phyloP scores from a whole-genome alignment of 2,888 invertebrate species.

The Tuta absoluta region DNA sequence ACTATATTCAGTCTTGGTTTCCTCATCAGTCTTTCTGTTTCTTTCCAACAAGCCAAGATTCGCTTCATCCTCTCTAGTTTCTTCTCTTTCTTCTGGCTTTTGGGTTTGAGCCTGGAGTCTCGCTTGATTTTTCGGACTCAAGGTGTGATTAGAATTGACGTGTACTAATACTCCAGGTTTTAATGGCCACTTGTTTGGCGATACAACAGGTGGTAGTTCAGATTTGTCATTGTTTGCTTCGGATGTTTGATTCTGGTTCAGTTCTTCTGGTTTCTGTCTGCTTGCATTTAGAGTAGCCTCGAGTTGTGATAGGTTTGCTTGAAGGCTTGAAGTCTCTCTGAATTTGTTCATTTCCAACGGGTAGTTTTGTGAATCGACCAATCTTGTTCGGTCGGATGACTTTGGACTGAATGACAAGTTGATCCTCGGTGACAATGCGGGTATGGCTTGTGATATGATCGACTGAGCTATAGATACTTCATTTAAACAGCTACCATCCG shows the following conservation, averaged over 20 bases:
- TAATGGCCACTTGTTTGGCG: constrained; percentile 90
- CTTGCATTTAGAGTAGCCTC: constrained; percentile 55
- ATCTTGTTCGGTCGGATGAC: constrained; percentile 72
- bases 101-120: constrained; percentile 52
- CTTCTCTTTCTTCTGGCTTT: constrained; percentile 47
- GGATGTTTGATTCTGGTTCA: constrained; percentile 49
- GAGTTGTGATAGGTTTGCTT: constrained; percentile 58
- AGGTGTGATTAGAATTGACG: constrained; percentile 90
- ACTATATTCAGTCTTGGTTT: constrained; percentile 60
- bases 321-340: constrained; percentile 52
- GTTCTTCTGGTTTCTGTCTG: constrained; percentile 41
- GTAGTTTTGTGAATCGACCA: constrained; percentile 61
- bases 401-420: constrained; percentile 73
- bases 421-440: constrained; percentile 72
- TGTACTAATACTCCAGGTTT: constrained; percentile 94
- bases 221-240: constrained; percentile 49
- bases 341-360: constrained; percentile 67
- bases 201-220: constrained; percentile 62
- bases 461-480: constrained; percentile 79
- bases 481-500: constrained; percentile 78
- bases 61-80: constrained; percentile 47
- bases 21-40: constrained; percentile 47
- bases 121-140: constrained; percentile 80
- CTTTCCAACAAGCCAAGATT: constrained; percentile 73
- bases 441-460: constrained; percentile 79